phyloP scores from a whole-genome alignment of 2,888 invertebrate species.

The Prenolepis imparis region DNA sequence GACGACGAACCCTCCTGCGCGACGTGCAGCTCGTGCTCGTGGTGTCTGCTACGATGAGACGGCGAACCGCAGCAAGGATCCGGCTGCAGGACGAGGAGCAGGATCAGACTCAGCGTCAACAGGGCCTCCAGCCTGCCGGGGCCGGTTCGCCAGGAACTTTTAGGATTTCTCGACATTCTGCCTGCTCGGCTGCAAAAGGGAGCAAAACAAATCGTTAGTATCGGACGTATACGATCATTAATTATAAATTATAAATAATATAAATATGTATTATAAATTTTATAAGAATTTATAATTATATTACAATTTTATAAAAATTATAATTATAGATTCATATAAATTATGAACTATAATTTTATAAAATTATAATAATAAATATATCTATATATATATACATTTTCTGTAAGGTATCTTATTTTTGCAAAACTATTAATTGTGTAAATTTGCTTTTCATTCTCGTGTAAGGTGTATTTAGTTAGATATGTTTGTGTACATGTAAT shows the following conservation, averaged over 20 bases:
- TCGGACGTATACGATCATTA: not conserved
- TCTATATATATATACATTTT: not conserved
- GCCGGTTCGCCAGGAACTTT: constrained; percentile 73
- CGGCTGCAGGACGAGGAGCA: constrained; percentile 76
- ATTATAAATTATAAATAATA: too few relatives aligned
- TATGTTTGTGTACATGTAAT: not conserved
- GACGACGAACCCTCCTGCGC: constrained; percentile 62
- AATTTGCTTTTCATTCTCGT: not conserved
- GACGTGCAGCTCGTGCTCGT: constrained; percentile 63
- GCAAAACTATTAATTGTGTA: not conserved
- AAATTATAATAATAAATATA: too few relatives aligned
- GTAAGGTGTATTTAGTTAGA: not conserved
- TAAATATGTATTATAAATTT: too few relatives aligned
- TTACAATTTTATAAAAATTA: too few relatives aligned
- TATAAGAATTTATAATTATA: too few relatives aligned
- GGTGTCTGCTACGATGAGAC: constrained; percentile 84
- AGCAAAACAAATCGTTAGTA: not conserved
- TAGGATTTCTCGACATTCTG: constrained; percentile 82
- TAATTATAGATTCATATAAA: too few relatives aligned
- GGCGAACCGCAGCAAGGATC: constrained; percentile 80
- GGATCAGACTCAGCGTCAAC: constrained; percentile 76
- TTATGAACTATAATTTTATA: too few relatives aligned
- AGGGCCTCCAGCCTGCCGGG: constrained; percentile 78
- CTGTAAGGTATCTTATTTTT: not conserved
- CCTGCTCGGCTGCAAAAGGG: constrained; percentile 53